These are phyloP conservation scores for Acrobasis suavella DNA, from an alignment of 2,888 invertebrate species.

Conservation along the genomic window DNA sequence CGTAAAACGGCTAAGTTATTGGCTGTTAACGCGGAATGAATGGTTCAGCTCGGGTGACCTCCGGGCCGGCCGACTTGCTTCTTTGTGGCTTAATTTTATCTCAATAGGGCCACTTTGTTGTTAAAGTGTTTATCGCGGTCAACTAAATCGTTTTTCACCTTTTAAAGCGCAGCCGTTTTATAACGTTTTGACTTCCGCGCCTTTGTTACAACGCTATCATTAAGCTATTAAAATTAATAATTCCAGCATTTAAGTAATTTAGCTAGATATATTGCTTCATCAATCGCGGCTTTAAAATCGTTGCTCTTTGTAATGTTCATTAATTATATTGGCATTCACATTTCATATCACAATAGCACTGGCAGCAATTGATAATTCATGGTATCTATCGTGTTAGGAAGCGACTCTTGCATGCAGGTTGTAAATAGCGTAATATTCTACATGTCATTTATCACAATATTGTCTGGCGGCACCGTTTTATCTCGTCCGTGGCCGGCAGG, in stretches of 20 bases:
- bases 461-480: slow-evolving; percentile 61
- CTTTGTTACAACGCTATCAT: slow-evolving; percentile 38
- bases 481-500: slow-evolving; percentile 54
- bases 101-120: slow-evolving; percentile 51
- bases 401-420: slow-evolving; percentile 38
- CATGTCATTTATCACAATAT: slow-evolving; percentile 71
- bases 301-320: slow-evolving; percentile 20
- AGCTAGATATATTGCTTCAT: slow-evolving; percentile 4
- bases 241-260: slow-evolving; percentile 6
- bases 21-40: slow-evolving; percentile 60
- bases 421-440: slow-evolving; percentile 56
- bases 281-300: slow-evolving; percentile 10
- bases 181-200: slow-evolving; percentile 50
- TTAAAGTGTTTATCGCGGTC: slow-evolving; percentile 43
- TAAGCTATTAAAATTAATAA: slow-evolving; percentile 8
- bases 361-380: slow-evolving; percentile 26
- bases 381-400: slow-evolving; percentile 32
- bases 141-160: slow-evolving; percentile 56
- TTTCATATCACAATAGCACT: slow-evolving; percentile 26
- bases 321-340: slow-evolving; percentile 28
- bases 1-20: slow-evolving; percentile 64
- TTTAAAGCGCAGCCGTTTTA: slow-evolving; percentile 55
- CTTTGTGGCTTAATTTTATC: slow-evolving; percentile 59
- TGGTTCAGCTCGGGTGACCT: slow-evolving; percentile 58
- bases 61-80: slow-evolving; percentile 41